Conservation (phyloP, 2,888 invertebrate species). For the Cantharis rufa region DNA sequence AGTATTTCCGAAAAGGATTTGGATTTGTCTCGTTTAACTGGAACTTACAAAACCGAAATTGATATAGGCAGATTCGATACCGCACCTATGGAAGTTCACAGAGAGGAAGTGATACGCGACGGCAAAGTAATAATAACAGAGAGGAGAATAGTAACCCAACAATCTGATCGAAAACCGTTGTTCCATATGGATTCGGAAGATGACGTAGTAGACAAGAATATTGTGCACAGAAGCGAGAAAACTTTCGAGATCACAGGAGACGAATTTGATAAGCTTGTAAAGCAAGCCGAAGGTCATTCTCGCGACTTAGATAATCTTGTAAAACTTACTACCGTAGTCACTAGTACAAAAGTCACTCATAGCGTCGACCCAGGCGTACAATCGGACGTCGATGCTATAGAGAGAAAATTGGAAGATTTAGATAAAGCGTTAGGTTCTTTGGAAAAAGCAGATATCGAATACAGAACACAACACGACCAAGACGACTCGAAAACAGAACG, state of each 20-base stretch:
- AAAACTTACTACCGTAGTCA: background rate
- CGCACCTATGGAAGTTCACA: slow-evolving; percentile 5
- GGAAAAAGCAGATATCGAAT: slow-evolving; percentile 44
- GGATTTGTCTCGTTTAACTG: slow-evolving; percentile 21
- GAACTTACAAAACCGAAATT: background rate
- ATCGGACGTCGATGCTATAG: slow-evolving; percentile 40
- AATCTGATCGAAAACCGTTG: slow-evolving; percentile 48
- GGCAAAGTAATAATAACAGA: background rate
- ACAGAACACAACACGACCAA: slow-evolving; percentile 18
- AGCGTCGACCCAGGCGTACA: slow-evolving; percentile 7
- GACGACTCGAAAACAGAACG: slow-evolving; percentile 45
- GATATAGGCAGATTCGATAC: background rate
- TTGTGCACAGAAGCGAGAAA: slow-evolving; percentile 38
- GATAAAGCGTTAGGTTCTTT: slow-evolving; percentile 53
- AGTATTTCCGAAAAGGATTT: slow-evolving; percentile 20
- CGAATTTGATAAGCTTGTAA: slow-evolving; percentile 39
- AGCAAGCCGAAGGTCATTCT: slow-evolving; percentile 13
- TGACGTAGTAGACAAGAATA: slow-evolving; percentile 35
- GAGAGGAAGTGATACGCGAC: background rate
- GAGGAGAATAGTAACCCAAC: background rate
- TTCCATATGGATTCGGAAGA: slow-evolving; percentile 58
- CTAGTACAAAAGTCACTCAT: background rate
- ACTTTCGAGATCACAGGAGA: slow-evolving; percentile 40
- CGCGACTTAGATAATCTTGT: slow-evolving; percentile 13
- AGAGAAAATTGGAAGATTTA: slow-evolving; percentile 52